Evolutionary conservation across 2,797 vertebrate species (phyloP), one percentile per base, ranked within the genome.

Genomic region (Pelobates cultripes): DNA sequence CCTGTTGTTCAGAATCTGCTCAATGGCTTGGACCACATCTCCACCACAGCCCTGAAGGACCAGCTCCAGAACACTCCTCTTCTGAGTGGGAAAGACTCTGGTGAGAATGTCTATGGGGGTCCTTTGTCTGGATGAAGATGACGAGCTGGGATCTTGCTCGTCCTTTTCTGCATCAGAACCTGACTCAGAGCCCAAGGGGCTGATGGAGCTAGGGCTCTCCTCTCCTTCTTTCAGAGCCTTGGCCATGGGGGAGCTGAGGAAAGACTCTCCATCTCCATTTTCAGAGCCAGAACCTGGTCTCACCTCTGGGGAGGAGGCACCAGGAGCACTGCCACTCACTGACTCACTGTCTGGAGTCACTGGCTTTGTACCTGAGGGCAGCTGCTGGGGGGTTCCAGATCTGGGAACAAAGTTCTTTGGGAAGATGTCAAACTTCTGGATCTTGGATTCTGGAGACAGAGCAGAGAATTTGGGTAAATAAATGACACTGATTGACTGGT

Each of bases 1-100:
- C 86, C 96, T 93, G 93, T 98, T 97, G 94, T 98, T 99, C 85
- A 99, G 96, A 89, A 99, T 97, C 91, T 99, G 98, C 93, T 99
- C 98, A 86, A 99, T 99, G 89, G 98, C 98, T 92, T 99, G 97
- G 44, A 99, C 97, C 93, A 99, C 97, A 87, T 99, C 97, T 77
- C 96, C 97, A 3, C 97, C 97, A 89, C 98, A 99, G 89, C 97
- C 97, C 88, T 98, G 97, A 86, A 99, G 90, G 67, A 99, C 97
- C 79, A 99, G 94, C 93, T 99, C 98, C 88, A 99, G 91, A 75
- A 99, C 97, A 87, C 97, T 96, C 53, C 97, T 94, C 91, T 97
- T 96, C 94, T 99, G 98, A 84, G 95, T 97, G 47, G 98, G 98
- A 89, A 99, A 99, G 47, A 99, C 97, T 15, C 97, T 95, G 47